Conservation (phyloP, 2,888 invertebrate species). For the Drepana falcataria region DNA sequence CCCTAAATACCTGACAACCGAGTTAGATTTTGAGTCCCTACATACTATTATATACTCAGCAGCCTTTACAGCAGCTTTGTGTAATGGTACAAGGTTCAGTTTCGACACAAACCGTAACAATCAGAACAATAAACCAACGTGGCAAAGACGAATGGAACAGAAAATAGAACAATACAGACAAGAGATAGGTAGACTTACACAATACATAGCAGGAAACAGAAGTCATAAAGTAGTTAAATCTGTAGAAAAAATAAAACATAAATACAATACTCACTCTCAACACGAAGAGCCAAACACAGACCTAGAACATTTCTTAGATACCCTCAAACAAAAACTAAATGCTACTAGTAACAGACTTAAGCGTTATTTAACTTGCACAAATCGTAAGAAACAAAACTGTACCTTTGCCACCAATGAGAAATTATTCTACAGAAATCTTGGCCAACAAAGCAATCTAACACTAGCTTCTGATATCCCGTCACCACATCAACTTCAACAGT, state of each 20-base stretch:
- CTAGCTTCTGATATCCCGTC: too few relatives aligned
- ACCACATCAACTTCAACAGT: neutral
- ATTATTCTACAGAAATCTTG: too few relatives aligned
- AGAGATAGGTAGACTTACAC: constrained; percentile 14
- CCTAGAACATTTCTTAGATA: constrained; percentile 16
- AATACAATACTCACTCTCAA: constrained; percentile 5
- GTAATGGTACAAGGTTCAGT: too few relatives aligned
- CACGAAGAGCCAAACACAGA: constrained; percentile 15
- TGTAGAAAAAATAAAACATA: constrained; percentile 12
- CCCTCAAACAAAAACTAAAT: constrained; percentile 15
- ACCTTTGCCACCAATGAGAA: neutral
- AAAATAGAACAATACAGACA: constrained; percentile 10
- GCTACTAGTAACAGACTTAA: neutral
- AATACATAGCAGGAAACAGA: constrained; percentile 16
- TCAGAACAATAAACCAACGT: constrained; percentile 7
- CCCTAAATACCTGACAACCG: too few relatives aligned
- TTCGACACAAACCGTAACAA: neutral
- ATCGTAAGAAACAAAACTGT: neutral
- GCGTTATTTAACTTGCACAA: neutral
- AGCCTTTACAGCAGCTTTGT: neutral
- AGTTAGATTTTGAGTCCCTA: too few relatives aligned
- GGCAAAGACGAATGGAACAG: constrained; percentile 16
- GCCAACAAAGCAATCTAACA: too few relatives aligned
- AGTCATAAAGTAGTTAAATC: constrained; percentile 7
- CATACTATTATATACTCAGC: neutral